Evolutionary conservation across 2,888 invertebrate genomes (phyloP), one percentile per base, ranked within the genome.

Genomic region (Archaeoteleia sp.): DNA sequence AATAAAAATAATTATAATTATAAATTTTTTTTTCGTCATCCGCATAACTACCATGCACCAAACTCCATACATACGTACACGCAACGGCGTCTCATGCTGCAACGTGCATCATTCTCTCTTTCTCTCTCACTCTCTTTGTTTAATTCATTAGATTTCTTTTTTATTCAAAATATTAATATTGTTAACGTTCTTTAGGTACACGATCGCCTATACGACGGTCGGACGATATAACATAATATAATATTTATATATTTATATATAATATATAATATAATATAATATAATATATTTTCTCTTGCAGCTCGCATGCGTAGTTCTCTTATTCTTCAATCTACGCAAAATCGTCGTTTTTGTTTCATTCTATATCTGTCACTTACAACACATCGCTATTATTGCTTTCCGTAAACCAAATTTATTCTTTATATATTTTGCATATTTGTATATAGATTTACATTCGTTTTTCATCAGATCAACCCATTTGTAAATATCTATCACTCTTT

Each of bases 11-110:
- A 78, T 80, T 77, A 78, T 81, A 75, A 74, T 73, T 74, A 77
- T 77, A 74, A 74, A 76, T 51, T 74, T 74, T 70, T 73, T 75
- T 72, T 72, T 72, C 57, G 75, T 48, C 55, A 71, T 75, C 70
- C 71, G 67, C 71, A 78, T 82, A 78, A 77, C 77, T 78, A 79
- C 78, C 81, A 81, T 80, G 81, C 82, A 82, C 81, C 82, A 78
- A 76, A 60, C 62, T 70, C 73, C 55, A 67, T 72, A 73, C 77
- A 78, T 75, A 72, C 74, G 71, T 74, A 73, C 75, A 73, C 74
- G 74, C 70, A 73, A 46, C 46, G 30, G 30, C 45, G 32, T 37
- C 23, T 27, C 53, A 43, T 29, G 43, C 51, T 23, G 34, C 51
- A 51, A 17, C 60, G 49, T 60, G 25, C 25, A 39, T 35, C 51